Percentiles rank a stretch among this genome's conserved stretches.
These are phyloP conservation scores for Embidobia sp. DNA, from an alignment of 2,888 invertebrate species.

Conservation along the genomic window DNA sequence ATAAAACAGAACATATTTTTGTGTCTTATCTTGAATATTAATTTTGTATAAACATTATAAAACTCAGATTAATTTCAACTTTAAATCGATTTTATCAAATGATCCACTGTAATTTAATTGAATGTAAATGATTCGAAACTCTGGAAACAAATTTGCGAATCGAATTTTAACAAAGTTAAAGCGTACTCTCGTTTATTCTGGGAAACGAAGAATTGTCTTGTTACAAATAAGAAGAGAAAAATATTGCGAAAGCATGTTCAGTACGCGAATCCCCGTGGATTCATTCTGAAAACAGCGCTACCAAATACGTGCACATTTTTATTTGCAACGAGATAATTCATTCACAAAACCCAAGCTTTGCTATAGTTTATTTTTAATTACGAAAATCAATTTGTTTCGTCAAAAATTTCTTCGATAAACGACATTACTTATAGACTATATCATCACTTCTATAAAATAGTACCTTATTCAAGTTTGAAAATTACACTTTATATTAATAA, in stretches of 20 bases:
- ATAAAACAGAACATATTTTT: too few relatives aligned
- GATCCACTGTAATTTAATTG: too few relatives aligned
- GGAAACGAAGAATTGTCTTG: slow-evolving; percentile 13
- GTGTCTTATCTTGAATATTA: too few relatives aligned
- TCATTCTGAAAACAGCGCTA: background rate
- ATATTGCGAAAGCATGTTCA: slow-evolving; percentile 7
- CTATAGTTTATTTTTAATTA: too few relatives aligned
- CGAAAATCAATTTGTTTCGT: slow-evolving; percentile 10
- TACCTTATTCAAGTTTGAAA: slow-evolving; percentile 1
- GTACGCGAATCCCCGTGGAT: slow-evolving; percentile 17
- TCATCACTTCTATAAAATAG: background rate
- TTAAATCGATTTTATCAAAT: too few relatives aligned
- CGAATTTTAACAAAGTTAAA: background rate
- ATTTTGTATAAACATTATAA: too few relatives aligned
- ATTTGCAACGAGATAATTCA: slow-evolving; percentile 22
- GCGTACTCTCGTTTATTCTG: background rate
- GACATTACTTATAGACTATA: too few relatives aligned
- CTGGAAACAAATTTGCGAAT: background rate
- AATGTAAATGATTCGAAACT: background rate
- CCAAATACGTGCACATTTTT: slow-evolving; percentile 5
- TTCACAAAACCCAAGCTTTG: background rate
- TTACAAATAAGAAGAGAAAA: slow-evolving; percentile 11
- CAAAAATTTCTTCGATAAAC: slow-evolving; percentile 10
- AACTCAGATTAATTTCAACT: too few relatives aligned
- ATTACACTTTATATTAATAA: slow-evolving; percentile 3